Evolutionary conservation across 2,888 invertebrate species (phyloP).

Genomic region (Hydraecia micacea): DNA sequence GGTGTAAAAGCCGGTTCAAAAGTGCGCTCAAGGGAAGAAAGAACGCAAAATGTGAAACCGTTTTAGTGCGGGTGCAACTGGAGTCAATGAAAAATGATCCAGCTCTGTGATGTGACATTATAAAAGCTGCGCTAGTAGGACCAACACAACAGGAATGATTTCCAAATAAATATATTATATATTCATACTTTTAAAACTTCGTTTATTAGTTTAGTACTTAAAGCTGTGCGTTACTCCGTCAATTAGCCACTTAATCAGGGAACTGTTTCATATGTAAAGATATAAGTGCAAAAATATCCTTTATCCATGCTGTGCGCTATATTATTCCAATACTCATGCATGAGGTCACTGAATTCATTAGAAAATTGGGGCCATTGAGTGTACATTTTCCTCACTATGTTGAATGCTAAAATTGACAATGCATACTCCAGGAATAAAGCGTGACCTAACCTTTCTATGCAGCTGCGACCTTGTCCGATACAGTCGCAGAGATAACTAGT

Average conservation of each 20-base stretch:
- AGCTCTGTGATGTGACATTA: not conserved
- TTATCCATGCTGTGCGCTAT: conserved; percentile 7
- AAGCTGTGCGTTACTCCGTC: conserved; percentile 10
- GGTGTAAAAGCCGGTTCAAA: not conserved
- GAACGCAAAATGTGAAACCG: not conserved
- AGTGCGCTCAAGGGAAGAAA: not conserved
- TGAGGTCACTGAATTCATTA: conserved; percentile 11
- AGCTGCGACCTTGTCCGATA: conserved; percentile 18
- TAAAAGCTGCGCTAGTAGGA: not conserved
- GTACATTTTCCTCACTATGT: conserved; percentile 11
- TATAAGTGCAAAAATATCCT: not conserved
- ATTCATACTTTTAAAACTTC: not conserved
- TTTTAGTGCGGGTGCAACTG: not conserved
- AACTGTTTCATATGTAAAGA: not conserved
- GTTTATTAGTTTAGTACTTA: not conserved
- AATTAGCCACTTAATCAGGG: not conserved
- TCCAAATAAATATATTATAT: not conserved
- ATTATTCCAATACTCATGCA: not conserved
- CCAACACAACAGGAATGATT: not conserved
- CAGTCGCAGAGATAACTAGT: conserved; percentile 8
- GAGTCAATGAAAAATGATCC: not conserved
- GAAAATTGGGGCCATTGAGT: conserved; percentile 24
- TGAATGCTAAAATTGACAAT: not conserved
- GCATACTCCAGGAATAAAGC: not conserved
- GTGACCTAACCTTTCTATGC: conserved; percentile 11